A percentile compares a stretch with the other conserved stretches of the same genome.
phyloP scores from a whole-genome alignment of 2,113 vertebrate genomes.

The Syngnathus floridae region DNA sequence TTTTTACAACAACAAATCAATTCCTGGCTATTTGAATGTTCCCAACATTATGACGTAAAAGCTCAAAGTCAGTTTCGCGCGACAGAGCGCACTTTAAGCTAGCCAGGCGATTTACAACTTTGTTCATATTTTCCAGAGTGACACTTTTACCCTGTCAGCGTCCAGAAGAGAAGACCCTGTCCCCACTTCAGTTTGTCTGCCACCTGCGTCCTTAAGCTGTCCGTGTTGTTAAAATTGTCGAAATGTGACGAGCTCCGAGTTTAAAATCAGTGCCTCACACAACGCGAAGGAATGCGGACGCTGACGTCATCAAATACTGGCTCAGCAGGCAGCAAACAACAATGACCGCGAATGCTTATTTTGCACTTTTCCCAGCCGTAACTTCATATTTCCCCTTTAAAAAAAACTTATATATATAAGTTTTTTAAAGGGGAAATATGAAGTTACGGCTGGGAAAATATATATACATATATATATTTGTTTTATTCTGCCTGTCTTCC shows the following conservation, averaged over 20 bases:
- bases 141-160: constrained; percentile 32
- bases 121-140: not conserved
- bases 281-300: constrained; percentile 60
- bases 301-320: constrained; percentile 38
- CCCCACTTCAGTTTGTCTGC: constrained; percentile 11
- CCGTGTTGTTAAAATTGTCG: not conserved
- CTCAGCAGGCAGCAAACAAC: not conserved
- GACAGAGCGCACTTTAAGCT: not conserved
- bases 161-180: constrained; percentile 18
- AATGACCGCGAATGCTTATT: not conserved
- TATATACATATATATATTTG: too few species aligned
- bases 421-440: too few species aligned
- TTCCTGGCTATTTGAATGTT: not conserved
- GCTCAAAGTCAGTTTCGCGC: not conserved
- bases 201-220: constrained; percentile 2
- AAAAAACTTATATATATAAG: too few species aligned
- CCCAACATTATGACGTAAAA: not conserved
- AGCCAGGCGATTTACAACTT: constrained; percentile 16
- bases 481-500: not conserved
- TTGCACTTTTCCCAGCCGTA: not conserved
- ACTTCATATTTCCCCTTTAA: not conserved
- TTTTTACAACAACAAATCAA: not conserved
- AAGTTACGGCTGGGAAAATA: too few species aligned
- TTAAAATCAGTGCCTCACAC: constrained; percentile 25
- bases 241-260: not conserved